Base-by-base conservation (phyloP, 1,140 invertebrate species). In the Marisa cornuarietis region DNA sequence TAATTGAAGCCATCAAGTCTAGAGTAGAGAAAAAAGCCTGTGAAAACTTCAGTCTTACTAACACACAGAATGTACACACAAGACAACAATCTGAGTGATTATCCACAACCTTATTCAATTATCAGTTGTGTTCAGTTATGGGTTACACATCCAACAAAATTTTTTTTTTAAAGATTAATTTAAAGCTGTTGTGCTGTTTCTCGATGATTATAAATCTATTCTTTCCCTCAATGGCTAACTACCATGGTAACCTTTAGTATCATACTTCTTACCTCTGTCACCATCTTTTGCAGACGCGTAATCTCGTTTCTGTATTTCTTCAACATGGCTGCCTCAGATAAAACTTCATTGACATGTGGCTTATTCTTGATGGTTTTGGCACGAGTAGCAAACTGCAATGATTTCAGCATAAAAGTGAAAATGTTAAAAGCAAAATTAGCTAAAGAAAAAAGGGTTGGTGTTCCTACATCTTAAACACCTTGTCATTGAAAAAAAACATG, bases 291-390 rank as follows among this genome's bases (percentile, higher is more conserved):
- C 22, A 90, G 83, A 20, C 79, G 76, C 7, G 82, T 69, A 69
- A 91, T 88, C 79, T 90, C 85, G 24, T 80, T 78, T 65, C 84
- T 77, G 62, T 85, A 87, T 51, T 88, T 82, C 82, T 87, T 89
- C 66, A 90, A 79, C 78, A 90, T 76, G 20, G 90, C 88, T 54
- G 85, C 85, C 65, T 89, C 88, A 52, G 88, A 88, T 68, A 90
- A 71, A 9, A 89, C 91, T 84, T 94, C 93, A 88, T 94, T 94
- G 18, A 93, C 89, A 13, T 90, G 88, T 22, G 93, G 92, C 76
- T 92, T 91, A 31, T 93, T 94, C 78, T 91, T 91, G 71, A 94
- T 93, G 66, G 91, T 91, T 85, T 94, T 94, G 9, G 93, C 93
- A 80, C 93, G 86, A 82, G 93, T 92, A 22, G 93, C 93, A 90